Percentiles rank a stretch among this genome's conserved stretches.
Conservation (phyloP, 2,888 invertebrate species). For the Antheraea assamensis region DNA sequence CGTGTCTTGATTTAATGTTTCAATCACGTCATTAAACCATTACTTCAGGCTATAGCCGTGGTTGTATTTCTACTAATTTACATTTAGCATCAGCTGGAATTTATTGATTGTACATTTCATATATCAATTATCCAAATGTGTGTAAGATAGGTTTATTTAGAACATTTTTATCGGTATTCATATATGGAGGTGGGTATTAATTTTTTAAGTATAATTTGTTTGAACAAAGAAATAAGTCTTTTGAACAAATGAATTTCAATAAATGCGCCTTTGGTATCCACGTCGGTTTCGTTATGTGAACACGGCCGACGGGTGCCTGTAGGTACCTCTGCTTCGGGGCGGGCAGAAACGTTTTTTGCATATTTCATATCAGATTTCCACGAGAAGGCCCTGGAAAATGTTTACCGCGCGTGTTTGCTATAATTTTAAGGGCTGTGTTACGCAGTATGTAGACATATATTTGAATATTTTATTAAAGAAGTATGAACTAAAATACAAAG, state of each 20-base stretch:
- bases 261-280: constrained; percentile 34
- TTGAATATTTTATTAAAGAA: constrained; percentile 2
- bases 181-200: too few relatives aligned
- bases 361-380: constrained; percentile 52
- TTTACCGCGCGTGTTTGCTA: constrained; percentile 35
- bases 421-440: constrained; percentile 26
- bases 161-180: too few relatives aligned
- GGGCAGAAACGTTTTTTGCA: constrained; percentile 48
- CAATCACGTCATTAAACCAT: too few relatives aligned
- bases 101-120: too few relatives aligned
- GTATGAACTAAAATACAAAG: not conserved
- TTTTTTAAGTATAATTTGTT: too few relatives aligned
- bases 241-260: constrained; percentile 37
- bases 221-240: not conserved
- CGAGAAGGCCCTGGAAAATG: constrained; percentile 39
- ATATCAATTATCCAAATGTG: too few relatives aligned
- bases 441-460: not conserved
- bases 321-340: constrained; percentile 28
- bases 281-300: constrained; percentile 2
- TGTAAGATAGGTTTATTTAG: too few relatives aligned
- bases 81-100: too few relatives aligned
- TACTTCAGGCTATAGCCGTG: too few relatives aligned
- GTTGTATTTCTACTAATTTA: too few relatives aligned
- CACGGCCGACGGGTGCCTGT: constrained; percentile 28
- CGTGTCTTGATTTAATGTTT: too few relatives aligned